Conservation (phyloP, 2,888 invertebrate species). For the Timema podura region DNA sequence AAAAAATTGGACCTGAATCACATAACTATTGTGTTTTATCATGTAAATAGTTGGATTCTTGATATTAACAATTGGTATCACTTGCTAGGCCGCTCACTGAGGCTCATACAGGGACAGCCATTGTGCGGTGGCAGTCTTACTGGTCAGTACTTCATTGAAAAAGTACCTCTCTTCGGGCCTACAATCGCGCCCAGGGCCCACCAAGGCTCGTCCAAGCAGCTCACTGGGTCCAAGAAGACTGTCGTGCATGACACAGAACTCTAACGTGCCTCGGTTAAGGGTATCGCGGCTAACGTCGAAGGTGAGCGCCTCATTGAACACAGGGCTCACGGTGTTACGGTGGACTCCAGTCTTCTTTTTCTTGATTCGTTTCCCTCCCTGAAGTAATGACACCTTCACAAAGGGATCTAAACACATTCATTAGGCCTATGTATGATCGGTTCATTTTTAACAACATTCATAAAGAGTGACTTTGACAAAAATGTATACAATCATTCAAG, state of each 20-base stretch:
- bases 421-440: neutral
- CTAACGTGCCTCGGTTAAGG: conserved; percentile 53
- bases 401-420: conserved; percentile 45
- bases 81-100: conserved; percentile 20
- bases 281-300: conserved; percentile 51
- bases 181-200: conserved; percentile 49
- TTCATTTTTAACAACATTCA: too few relatives aligned
- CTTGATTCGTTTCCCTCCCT: conserved; percentile 48
- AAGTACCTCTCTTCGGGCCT: conserved; percentile 50
- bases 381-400: conserved; percentile 49
- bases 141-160: conserved; percentile 54
- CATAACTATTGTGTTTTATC: too few relatives aligned
- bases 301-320: conserved; percentile 52
- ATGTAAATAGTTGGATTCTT: too few relatives aligned
- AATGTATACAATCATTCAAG: too few relatives aligned
- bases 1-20: too few relatives aligned
- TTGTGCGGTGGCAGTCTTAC: conserved; percentile 55
- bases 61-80: too few relatives aligned
- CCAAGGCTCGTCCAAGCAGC: conserved; percentile 51
- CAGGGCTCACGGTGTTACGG: conserved; percentile 48
- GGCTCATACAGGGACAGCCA: conserved; percentile 53
- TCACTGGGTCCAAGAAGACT: conserved; percentile 58
- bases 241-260: conserved; percentile 59
- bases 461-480: too few relatives aligned
- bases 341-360: conserved; percentile 51